A percentile compares a stretch with the other conserved stretches of the same genome.
Evolutionary conservation across 2,888 invertebrate genomes (phyloP).

Genomic region (Trichogramma dendrolimi): DNA sequence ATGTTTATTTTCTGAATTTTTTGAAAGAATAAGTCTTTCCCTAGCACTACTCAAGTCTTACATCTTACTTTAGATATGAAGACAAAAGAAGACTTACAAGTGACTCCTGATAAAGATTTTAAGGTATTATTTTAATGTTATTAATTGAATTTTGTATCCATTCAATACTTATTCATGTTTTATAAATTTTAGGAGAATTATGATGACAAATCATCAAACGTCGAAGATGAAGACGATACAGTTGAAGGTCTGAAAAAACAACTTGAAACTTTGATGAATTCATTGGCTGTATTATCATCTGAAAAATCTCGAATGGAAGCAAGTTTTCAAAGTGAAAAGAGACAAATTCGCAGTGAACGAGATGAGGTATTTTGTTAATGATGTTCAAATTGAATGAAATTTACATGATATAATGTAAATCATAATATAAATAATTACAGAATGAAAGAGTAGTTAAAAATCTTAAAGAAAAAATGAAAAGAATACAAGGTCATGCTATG

Average conservation of each 20-base stretch:
- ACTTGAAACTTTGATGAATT: conserved; percentile 64
- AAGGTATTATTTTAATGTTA: neutral
- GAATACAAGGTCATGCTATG: conserved; percentile 57
- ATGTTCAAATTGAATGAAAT: conserved; percentile 3
- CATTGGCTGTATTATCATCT: conserved; percentile 72
- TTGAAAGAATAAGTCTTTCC: neutral
- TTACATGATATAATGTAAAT: conserved; percentile 1
- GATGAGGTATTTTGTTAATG: conserved; percentile 45
- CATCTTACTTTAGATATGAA: conserved; percentile 14
- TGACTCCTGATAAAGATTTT: conserved; percentile 3
- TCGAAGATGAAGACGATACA: conserved; percentile 37
- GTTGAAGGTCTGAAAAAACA: conserved; percentile 50
- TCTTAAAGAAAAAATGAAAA: conserved; percentile 60
- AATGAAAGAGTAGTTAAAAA: conserved; percentile 59
- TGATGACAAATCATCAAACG: conserved; percentile 1
- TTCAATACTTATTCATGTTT: too few relatives aligned
- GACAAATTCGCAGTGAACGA: conserved; percentile 58
- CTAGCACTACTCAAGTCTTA: neutral
- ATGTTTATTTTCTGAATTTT: conserved; percentile 1
- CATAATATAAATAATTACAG: conserved; percentile 49
- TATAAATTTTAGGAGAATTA: too few relatives aligned
- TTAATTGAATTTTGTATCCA: neutral
- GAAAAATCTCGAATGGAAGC: conserved; percentile 84
- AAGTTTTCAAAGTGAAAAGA: conserved; percentile 72
- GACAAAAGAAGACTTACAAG: conserved; percentile 9